A percentile compares a stretch with the other conserved stretches of the same genome.
phyloP scores from a whole-genome alignment of 2,888 invertebrate genomes.

The Molanna angustata region DNA sequence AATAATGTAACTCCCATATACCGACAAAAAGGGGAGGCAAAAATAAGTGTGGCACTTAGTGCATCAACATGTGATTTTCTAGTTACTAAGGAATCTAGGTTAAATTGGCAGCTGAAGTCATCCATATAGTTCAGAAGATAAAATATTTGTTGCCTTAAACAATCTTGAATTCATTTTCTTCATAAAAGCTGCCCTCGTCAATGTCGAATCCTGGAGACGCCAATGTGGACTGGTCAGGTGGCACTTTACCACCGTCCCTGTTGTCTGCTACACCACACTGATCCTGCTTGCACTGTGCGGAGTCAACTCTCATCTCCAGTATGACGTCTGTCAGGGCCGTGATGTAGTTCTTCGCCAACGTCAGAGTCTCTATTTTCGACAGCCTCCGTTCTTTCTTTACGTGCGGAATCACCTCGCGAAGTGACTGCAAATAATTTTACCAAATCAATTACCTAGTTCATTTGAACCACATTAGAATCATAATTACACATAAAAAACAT shows the following conservation, averaged over 20 bases:
- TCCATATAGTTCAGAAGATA: too few relatives aligned
- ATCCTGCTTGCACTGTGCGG: slow-evolving; percentile 18
- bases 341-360: slow-evolving; percentile 75
- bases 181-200: slow-evolving; percentile 32
- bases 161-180: slow-evolving; percentile 29
- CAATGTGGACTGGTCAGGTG: slow-evolving; percentile 26
- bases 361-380: slow-evolving; percentile 74
- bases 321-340: slow-evolving; percentile 76
- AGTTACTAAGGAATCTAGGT: too few relatives aligned
- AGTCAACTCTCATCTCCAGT: slow-evolving; percentile 63
- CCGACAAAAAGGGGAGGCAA: too few relatives aligned
- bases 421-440: slow-evolving; percentile 54
- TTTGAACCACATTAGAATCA: too few relatives aligned
- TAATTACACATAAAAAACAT: too few relatives aligned
- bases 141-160: slow-evolving; percentile 1
- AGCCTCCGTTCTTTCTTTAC: slow-evolving; percentile 69
- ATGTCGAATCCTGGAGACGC: slow-evolving; percentile 27
- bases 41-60: too few relatives aligned
- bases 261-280: slow-evolving; percentile 19
- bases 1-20: too few relatives aligned
- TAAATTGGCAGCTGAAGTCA: too few relatives aligned
- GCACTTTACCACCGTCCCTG: slow-evolving; percentile 18
- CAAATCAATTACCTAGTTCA: too few relatives aligned
- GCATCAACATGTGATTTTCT: too few relatives aligned
- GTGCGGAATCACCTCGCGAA: slow-evolving; percentile 73